phyloP scores from a whole-genome alignment of 2,888 invertebrate species.

The Deilephila porcellus region DNA sequence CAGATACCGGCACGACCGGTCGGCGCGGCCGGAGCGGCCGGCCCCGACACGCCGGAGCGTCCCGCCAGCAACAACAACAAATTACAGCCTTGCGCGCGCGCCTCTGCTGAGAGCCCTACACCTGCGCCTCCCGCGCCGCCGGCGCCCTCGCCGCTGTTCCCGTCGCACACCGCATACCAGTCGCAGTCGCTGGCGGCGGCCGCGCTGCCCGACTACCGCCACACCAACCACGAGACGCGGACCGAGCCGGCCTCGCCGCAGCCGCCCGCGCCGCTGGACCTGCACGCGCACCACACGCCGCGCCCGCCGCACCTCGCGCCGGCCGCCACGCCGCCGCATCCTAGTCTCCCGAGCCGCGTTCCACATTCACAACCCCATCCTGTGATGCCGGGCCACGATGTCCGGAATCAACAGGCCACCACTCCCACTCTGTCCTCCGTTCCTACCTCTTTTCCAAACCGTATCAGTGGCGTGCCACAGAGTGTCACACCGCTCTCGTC shows the following conservation, averaged over 20 bases:
- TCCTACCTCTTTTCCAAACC: constrained; percentile 75
- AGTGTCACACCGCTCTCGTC: constrained; percentile 63
- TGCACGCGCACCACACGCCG: constrained; percentile 69
- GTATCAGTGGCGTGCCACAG: constrained; percentile 65
- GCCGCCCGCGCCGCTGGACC: constrained; percentile 70
- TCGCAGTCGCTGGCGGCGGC: constrained; percentile 76
- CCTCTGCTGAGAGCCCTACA: constrained; percentile 78
- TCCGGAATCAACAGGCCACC: constrained; percentile 58
- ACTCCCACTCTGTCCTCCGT: constrained; percentile 62
- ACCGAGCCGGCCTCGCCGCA: constrained; percentile 65
- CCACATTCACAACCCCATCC: constrained; percentile 67
- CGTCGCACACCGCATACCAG: constrained; percentile 77
- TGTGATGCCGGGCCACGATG: constrained; percentile 68
- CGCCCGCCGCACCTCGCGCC: constrained; percentile 53
- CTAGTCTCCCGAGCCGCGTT: constrained; percentile 66
- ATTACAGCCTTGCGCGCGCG: constrained; percentile 76
- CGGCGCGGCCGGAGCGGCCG: constrained; percentile 74
- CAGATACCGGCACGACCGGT: constrained; percentile 76
- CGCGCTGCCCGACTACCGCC: constrained; percentile 78
- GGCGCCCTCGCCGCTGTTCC: constrained; percentile 75
- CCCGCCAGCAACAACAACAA: constrained; percentile 78
- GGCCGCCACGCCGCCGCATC: constrained; percentile 53
- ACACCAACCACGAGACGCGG: constrained; percentile 85
- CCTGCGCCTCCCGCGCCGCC: constrained; percentile 78
- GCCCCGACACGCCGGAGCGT: constrained; percentile 75